Percentiles rank a stretch among this genome's conserved stretches.
phyloP scores from a whole-genome alignment of 2,113 vertebrate genomes.

The Calidris pygmaea region DNA sequence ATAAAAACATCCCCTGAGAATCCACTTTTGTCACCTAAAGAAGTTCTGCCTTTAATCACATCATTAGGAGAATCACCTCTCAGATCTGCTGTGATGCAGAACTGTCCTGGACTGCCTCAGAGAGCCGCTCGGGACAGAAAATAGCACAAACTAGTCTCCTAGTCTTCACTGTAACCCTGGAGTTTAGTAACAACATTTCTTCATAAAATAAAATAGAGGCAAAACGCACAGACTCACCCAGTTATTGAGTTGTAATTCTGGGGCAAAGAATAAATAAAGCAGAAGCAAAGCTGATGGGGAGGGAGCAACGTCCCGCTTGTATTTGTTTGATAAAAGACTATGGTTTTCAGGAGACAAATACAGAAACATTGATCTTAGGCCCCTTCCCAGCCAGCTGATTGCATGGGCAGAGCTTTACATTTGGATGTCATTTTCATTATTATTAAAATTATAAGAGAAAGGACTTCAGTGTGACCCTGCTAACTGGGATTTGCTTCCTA shows the following conservation, averaged over 20 bases:
- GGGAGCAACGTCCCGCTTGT: not conserved
- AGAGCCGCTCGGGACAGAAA: not conserved
- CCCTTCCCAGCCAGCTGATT: not conserved
- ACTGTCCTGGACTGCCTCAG: not conserved
- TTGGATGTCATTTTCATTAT: not conserved
- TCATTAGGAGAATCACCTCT: not conserved
- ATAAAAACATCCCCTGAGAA: not conserved
- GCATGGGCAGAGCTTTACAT: not conserved
- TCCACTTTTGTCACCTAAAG: not conserved
- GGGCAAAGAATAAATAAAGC: not conserved
- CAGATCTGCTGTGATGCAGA: not conserved
- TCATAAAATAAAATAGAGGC: not conserved
- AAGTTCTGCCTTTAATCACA: not conserved
- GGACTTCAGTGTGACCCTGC: not conserved
- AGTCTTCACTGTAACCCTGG: not conserved
- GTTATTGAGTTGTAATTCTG: not conserved
- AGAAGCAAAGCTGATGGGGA: not conserved
- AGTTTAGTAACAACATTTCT: not conserved
- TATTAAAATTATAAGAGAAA: not conserved
- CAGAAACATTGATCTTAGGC: not conserved
- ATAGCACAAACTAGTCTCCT: not conserved
- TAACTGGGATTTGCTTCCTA: not conserved
- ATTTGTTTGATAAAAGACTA: not conserved
- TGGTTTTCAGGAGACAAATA: not conserved
- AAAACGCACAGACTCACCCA: not conserved